Conservation (phyloP, 2,113 vertebrate species). For the Polypterus bichir region DNA sequence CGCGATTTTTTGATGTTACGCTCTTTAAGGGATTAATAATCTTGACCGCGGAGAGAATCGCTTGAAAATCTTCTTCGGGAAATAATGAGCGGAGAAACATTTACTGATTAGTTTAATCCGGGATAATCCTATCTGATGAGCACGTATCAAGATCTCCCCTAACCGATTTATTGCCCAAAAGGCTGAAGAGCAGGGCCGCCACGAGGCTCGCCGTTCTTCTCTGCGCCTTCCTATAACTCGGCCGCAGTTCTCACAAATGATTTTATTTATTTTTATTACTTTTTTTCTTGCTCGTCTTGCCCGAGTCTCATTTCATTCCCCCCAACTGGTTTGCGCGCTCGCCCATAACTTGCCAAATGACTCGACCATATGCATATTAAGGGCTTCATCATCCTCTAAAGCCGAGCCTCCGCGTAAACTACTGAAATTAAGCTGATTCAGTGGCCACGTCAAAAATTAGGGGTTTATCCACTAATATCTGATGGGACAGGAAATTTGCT, state of each 20-base stretch:
- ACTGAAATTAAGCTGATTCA: constrained; percentile 57
- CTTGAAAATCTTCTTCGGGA: constrained; percentile 52
- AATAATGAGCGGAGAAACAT: constrained; percentile 65
- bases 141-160: constrained; percentile 50
- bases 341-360: constrained; percentile 45
- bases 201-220: too few species aligned
- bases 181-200: neutral
- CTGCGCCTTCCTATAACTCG: too few species aligned
- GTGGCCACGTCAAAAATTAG: constrained; percentile 47
- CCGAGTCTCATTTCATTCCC: constrained; percentile 5
- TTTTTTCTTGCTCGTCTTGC: constrained; percentile 2
- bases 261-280: neutral
- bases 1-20: constrained; percentile 45
- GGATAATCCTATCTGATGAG: constrained; percentile 62
- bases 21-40: constrained; percentile 62
- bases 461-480: constrained; percentile 52
- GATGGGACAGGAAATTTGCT: constrained; percentile 45
- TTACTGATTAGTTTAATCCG: constrained; percentile 69
- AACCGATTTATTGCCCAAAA: constrained; percentile 43
- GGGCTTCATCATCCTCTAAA: constrained; percentile 42
- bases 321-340: constrained; percentile 21
- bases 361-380: constrained; percentile 51
- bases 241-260: neutral
- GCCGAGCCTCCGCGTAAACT: constrained; percentile 36
- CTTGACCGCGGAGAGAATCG: constrained; percentile 38